A percentile compares a stretch with the other conserved stretches of the same genome.
These are phyloP conservation scores for Hoplostethus atlanticus DNA, from an alignment of 2,797 vertebrate species.

Conservation along the genomic window DNA sequence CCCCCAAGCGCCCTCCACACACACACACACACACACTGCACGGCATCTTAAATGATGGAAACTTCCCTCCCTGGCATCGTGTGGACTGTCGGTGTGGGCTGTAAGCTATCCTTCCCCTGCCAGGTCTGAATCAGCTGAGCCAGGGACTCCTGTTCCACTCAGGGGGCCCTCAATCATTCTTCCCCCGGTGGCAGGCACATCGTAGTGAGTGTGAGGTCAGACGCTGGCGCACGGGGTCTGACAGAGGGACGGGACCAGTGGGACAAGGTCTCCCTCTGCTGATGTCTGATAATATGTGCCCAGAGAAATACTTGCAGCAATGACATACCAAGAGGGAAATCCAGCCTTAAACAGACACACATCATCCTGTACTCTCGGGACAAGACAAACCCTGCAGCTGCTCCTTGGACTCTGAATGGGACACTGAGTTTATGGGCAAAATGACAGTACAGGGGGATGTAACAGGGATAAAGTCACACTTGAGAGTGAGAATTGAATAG, in stretches of 20 bases:
- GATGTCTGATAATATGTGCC: conserved; percentile 38
- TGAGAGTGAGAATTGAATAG: too few species aligned
- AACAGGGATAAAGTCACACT: too few species aligned
- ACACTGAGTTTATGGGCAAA: not conserved
- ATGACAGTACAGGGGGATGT: too few species aligned
- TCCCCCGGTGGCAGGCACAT: conserved; percentile 49
- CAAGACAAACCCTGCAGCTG: not conserved
- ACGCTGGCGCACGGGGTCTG: conserved; percentile 22
- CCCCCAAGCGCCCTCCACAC: conserved; percentile 7
- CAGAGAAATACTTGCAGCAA: not conserved
- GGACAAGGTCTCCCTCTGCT: conserved; percentile 80
- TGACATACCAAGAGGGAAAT: conserved; percentile 10
- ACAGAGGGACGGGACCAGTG: conserved; percentile 32
- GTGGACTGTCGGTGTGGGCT: conserved; percentile 65
- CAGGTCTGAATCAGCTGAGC: conserved; percentile 71
- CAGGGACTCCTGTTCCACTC: conserved; percentile 77
- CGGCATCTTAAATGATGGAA: conserved; percentile 71
- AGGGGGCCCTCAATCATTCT: conserved; percentile 70
- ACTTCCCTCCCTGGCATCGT: conserved; percentile 64
- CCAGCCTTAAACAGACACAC: not conserved
- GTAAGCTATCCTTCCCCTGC: conserved; percentile 62
- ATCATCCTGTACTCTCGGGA: not conserved
- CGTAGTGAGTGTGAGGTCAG: conserved; percentile 57
- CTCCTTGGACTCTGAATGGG: not conserved
- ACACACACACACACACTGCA: conserved; percentile 2